These are phyloP conservation scores for Brachyistius frenatus DNA, from an alignment of 2,113 vertebrate genomes.

Conservation along the genomic window DNA sequence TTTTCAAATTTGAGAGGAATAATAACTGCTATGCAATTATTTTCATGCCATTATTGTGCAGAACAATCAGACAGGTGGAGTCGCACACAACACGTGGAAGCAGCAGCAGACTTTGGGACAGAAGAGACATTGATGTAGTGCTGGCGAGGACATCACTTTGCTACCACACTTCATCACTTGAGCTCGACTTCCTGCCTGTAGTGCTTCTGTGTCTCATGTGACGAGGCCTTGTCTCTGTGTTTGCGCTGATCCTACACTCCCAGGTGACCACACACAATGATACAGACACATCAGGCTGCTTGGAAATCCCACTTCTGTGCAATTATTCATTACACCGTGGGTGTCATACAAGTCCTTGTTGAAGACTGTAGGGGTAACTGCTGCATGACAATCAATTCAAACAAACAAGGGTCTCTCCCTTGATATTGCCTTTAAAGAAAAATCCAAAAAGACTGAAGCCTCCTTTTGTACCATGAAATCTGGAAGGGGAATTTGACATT, in stretches of 20 bases:
- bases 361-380: conserved; percentile 51
- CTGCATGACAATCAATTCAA: conserved; percentile 60
- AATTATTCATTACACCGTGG: conserved; percentile 44
- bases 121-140: conserved; percentile 38
- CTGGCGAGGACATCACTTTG: conserved; percentile 28
- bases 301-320: conserved; percentile 51
- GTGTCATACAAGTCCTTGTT: conserved; percentile 49
- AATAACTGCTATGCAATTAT: conserved; percentile 5
- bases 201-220: conserved; percentile 54
- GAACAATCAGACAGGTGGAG: conserved; percentile 35
- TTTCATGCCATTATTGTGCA: conserved; percentile 14
- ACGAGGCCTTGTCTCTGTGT: conserved; percentile 37
- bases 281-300: conserved; percentile 15
- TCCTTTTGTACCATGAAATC: conserved; percentile 31
- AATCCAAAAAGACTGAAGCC: conserved; percentile 14
- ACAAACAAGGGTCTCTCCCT: conserved; percentile 35
- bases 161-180: conserved; percentile 46
- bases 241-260: conserved; percentile 21
- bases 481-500: conserved; percentile 12
- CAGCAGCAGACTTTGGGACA: conserved; percentile 15
- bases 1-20: conserved; percentile 34
- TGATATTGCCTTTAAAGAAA: conserved; percentile 31
- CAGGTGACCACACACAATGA: conserved; percentile 4
- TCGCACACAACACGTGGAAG: background rate
- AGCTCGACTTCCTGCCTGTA: conserved; percentile 58